Conservation (phyloP, 2,888 invertebrate genomes). For the Dynastes tityus region DNA sequence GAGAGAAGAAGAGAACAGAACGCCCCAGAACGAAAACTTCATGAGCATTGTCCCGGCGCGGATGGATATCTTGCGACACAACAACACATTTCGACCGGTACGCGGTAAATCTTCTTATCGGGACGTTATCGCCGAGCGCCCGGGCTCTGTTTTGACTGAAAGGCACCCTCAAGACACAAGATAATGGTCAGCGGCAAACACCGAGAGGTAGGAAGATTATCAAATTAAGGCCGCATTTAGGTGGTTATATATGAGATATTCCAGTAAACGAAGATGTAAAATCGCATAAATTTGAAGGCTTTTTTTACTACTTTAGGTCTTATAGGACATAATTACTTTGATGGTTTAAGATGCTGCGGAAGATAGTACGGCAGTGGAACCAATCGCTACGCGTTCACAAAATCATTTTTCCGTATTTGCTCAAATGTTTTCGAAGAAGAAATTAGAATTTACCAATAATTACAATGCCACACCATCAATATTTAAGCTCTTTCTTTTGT, state of each 20-base stretch:
- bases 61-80: slow-evolving; percentile 14
- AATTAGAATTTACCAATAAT: too few relatives aligned
- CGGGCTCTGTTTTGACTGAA: slow-evolving; percentile 58
- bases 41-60: background rate
- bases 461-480: too few relatives aligned
- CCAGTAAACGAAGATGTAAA: background rate
- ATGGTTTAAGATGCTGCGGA: background rate
- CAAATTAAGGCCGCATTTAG: slow-evolving; percentile 44
- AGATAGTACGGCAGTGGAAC: too few relatives aligned
- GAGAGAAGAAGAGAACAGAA: background rate
- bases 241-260: slow-evolving; percentile 7
- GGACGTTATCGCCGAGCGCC: slow-evolving; percentile 53
- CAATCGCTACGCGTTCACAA: too few relatives aligned
- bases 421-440: too few relatives aligned
- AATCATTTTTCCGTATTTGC: too few relatives aligned
- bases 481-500: too few relatives aligned
- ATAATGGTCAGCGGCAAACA: slow-evolving; percentile 45
- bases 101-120: slow-evolving; percentile 58
- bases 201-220: slow-evolving; percentile 45
- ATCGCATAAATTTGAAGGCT: slow-evolving; percentile 3
- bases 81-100: slow-evolving; percentile 5
- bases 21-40: too few relatives aligned
- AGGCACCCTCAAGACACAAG: slow-evolving; percentile 56
- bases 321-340: background rate
- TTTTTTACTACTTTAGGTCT: background rate